Evolutionary conservation across 2,113 vertebrate species (phyloP).

Genomic region (Capreolus pygargus): DNA sequence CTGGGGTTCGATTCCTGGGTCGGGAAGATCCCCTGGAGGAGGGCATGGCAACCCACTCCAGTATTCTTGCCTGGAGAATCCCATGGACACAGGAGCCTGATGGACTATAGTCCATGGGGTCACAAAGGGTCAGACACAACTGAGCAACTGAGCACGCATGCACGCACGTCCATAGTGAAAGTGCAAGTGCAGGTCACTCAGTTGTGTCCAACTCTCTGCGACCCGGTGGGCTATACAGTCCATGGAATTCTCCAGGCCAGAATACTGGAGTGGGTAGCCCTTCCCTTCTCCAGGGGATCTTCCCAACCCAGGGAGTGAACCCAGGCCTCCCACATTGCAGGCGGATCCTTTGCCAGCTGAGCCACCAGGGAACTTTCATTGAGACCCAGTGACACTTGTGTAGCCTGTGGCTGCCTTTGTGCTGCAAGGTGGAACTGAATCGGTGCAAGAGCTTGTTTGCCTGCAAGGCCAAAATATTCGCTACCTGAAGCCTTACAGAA

Average conservation of each 20-base stretch:
- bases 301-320: background rate
- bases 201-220: background rate
- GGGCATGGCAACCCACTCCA: background rate
- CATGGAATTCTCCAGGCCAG: background rate
- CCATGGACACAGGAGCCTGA: background rate
- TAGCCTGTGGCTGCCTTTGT: background rate
- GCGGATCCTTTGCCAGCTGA: background rate
- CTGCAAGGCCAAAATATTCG: background rate
- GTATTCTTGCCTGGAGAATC: background rate
- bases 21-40: background rate
- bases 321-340: background rate
- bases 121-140: background rate
- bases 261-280: background rate
- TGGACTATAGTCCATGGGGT: background rate
- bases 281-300: background rate
- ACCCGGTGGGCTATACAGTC: background rate
- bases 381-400: background rate
- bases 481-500: background rate
- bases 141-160: fast-evolving
- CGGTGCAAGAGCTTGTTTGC: background rate
- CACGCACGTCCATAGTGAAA: background rate
- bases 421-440: fast-evolving
- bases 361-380: background rate
- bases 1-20: background rate
- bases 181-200: background rate